Evolutionary conservation across 2,888 invertebrate genomes (phyloP), one percentile per base, ranked within the genome.

Genomic region (Mythimna vitellina): DNA sequence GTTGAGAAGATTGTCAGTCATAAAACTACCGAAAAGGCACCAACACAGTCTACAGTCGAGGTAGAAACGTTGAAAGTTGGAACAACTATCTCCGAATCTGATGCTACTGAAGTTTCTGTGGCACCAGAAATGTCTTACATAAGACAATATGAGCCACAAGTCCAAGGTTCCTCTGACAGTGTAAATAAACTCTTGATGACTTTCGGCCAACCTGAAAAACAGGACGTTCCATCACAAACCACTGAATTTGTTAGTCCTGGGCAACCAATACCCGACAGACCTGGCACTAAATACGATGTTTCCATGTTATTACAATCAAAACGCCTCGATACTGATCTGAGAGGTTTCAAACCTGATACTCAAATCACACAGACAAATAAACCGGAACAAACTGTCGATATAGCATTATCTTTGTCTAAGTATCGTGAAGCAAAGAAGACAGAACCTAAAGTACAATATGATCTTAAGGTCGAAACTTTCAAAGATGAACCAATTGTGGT

Each of bases 341-440:
- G 90, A 72, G 86, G 86, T 51, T 76, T 84, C n/a, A 86, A 86
- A 68, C 82, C 81, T 22, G 67, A 81, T 20, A 22, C 71, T 8
- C 71, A 65, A 51, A 70, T 56, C 14, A 63, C 70, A 51, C 73
- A 83, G 32, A 25, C 70, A 9, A 83, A 87, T 0, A 89, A 88
- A 77, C 78, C 85, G 57, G 80, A 86, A 60, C 90, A 93, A 83
- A 92, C 92, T 35, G 84, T 95, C 25, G 94, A 96, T 46, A 93
- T 96, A 80, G 90, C 92, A 58, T 88, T 95, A 87, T 92, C 94
- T 57, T 86, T 96, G 42, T 86, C 89, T 22, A 94, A 94, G 88
- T 87, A 89, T 42, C 89, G 90, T 76, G 79, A 84, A 12, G 76
- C 69, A 29, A 87, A 88, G 10, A 88, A 89, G 76, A 74, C 81